Base-by-base conservation (phyloP, 2,113 vertebrate genomes). In the Paraplagusia blochii region DNA sequence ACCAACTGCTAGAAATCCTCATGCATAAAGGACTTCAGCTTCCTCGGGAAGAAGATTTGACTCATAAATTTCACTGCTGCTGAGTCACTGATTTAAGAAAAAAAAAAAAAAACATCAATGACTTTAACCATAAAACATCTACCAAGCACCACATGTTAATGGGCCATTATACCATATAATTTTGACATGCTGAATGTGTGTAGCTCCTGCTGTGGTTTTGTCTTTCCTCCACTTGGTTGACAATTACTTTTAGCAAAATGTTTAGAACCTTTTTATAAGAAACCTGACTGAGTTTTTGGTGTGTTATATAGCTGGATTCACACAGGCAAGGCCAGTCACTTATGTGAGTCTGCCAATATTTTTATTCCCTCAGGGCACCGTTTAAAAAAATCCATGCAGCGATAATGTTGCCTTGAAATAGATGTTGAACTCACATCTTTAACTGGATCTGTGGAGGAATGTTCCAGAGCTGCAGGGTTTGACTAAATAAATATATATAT, bases 51-150 rank as follows among this genome's bases (percentile, higher is more conserved):
- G 22, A 29, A 12, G 36, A 39, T 3, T 12, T 8, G 11, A 9
- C 36, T 39, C 36, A 11, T 9, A 9, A 36, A 10, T 57, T 44
- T 75, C 67, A 65, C 34, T 58, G 46, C 53, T 75, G 54, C 62
- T 65, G 35, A n/a, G n/a, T n/a, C n/a, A n/a, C n/a, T n/a, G n/a
- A n/a, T n/a, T n/a, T n/a, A n/a, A n/a, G n/a, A n/a, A n/a, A n/a
- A n/a, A n/a, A n/a, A 49, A 63, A 67, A 54, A 66, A 53, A 70
- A 77, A 60, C 58, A 18, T 79, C 44, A 53, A 73, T 55, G 53
- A 61, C 11, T 17, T 68, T 84, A 61, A 68, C 68, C 65, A 69
- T 72, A 77, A 72, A 54, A 40, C 55, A 74, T 69, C 59, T 44
- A 58, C 50, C 64, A 72, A 69, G 74, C 60, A 60, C 64, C 46